Evolutionary conservation across 2,113 vertebrate species (phyloP).

Genomic region (Herpetotheres cachinnans): DNA sequence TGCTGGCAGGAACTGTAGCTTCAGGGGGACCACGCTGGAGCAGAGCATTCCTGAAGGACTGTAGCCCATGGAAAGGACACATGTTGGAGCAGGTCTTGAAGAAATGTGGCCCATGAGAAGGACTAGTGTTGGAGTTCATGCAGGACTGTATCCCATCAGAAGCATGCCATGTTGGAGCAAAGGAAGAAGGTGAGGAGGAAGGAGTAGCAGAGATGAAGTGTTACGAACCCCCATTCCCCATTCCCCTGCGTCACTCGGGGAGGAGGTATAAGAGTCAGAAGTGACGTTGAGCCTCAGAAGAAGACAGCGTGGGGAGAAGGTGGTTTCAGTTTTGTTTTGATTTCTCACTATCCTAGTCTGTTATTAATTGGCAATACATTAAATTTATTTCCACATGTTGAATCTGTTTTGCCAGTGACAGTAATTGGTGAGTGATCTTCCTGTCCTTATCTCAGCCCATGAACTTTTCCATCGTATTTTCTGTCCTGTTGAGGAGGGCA

Average conservation of each 20-base stretch:
- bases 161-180: neutral
- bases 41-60: neutral
- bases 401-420: rapidly evolving
- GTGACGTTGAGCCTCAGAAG: neutral
- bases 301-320: neutral
- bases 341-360: neutral
- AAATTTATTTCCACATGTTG: neutral
- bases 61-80: neutral
- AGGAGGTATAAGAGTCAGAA: neutral
- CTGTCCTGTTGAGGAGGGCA: neutral
- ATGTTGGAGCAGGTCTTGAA: neutral
- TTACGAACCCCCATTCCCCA: neutral
- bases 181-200: neutral
- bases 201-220: too few species aligned
- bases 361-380: neutral
- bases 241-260: rapidly evolving
- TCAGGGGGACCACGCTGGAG: neutral
- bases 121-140: neutral
- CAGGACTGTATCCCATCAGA: neutral
- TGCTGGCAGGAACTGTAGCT: neutral
- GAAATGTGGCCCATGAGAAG: neutral
- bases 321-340: neutral
- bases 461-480: neutral
- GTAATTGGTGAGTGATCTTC: neutral
- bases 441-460: neutral